A percentile compares a stretch with the other conserved stretches of the same genome.
phyloP scores from a whole-genome alignment of 2,888 invertebrate genomes.

The Seira sanloemensis region DNA sequence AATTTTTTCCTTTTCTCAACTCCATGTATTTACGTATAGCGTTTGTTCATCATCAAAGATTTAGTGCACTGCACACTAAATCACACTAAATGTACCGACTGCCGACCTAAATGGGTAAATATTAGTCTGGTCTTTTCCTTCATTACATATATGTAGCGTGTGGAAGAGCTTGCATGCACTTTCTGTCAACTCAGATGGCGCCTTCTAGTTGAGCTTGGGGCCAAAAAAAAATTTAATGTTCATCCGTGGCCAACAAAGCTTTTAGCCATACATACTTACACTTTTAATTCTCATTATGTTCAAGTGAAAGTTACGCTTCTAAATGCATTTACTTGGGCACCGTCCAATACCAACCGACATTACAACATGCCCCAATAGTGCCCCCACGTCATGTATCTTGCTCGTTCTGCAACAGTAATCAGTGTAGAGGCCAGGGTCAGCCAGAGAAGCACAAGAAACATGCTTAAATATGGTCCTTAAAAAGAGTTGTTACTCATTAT shows the following conservation, averaged over 20 bases:
- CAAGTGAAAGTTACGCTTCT: not conserved
- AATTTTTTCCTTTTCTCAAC: too few relatives aligned
- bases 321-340: not conserved
- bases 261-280: not conserved
- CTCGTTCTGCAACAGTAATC: not conserved
- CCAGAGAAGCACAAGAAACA: not conserved
- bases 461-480: not conserved
- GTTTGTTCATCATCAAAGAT: too few relatives aligned
- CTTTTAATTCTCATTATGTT: not conserved
- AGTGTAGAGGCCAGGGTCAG: conserved; percentile 1
- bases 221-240: not conserved
- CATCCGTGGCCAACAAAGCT: not conserved
- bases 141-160: not conserved
- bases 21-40: too few relatives aligned
- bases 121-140: too few relatives aligned
- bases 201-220: not conserved
- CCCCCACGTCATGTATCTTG: conserved; percentile 4
- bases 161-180: not conserved
- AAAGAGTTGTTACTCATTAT: not conserved
- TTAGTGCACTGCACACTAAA: too few relatives aligned
- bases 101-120: too few relatives aligned
- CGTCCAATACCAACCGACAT: not conserved
- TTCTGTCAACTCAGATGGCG: not conserved
- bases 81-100: too few relatives aligned
- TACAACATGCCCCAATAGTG: too few relatives aligned